A percentile compares a stretch with the other conserved stretches of the same genome.
These are phyloP conservation scores for Gerris lacustris DNA, from an alignment of 2,888 invertebrate genomes.

Conservation along the genomic window DNA sequence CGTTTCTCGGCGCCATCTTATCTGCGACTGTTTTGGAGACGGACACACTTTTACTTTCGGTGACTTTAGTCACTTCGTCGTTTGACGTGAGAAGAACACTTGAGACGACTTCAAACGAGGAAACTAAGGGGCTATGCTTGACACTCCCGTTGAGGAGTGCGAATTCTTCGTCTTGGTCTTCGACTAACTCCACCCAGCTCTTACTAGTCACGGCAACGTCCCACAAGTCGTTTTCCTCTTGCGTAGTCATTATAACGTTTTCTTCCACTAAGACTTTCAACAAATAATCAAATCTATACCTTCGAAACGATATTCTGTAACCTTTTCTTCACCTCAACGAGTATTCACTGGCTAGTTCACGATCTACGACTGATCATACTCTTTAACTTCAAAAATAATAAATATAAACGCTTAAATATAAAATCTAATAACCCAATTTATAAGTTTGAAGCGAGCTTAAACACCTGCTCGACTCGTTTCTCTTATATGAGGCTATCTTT, in stretches of 20 bases:
- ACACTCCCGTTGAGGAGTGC: not conserved
- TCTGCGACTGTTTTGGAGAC: not conserved
- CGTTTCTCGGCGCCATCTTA: not conserved
- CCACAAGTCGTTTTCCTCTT: constrained; percentile 19
- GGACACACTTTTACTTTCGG: not conserved
- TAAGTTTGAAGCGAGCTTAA: no score
- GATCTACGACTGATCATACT: no score
- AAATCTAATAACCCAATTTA: no score
- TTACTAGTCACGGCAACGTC: constrained; percentile 36
- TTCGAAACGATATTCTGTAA: no score
- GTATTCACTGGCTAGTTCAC: no score
- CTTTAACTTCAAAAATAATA: no score
- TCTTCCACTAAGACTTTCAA: no score
- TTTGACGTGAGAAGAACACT: not conserved
- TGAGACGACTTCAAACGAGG: not conserved
- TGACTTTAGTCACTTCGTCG: not conserved
- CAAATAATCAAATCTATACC: no score
- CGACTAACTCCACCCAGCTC: constrained; percentile 28
- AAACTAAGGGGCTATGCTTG: not conserved
- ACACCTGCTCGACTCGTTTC: no score
- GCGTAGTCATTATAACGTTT: not conserved
- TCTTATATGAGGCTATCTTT: no score
- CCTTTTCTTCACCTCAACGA: no score
- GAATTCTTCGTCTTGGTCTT: constrained; percentile 23
- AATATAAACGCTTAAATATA: no score